phyloP scores from a whole-genome alignment of 2,797 vertebrate genomes.

The Rhabdophis nuchalis region DNA sequence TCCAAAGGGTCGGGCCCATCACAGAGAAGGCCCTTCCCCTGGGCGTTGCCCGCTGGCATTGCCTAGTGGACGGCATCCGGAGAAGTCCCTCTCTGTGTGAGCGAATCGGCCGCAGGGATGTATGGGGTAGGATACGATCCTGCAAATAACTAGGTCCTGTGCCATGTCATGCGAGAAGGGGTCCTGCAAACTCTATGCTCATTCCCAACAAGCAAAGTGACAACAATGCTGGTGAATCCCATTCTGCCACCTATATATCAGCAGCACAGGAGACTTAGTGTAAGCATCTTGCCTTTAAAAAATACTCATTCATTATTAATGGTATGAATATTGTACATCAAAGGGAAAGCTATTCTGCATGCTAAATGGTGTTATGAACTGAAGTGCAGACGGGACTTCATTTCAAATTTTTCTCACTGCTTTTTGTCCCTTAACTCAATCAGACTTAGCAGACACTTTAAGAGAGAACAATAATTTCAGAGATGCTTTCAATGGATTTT shows the following conservation, averaged over 20 bases:
- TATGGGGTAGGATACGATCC: no score
- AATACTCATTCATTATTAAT: conserved; percentile 69
- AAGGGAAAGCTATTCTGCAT: conserved; percentile 68
- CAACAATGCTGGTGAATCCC: conserved; percentile 68
- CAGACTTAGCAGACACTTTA: conserved; percentile 73
- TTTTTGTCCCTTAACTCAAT: conserved; percentile 73
- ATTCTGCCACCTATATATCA: conserved; percentile 71
- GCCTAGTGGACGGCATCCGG: no score
- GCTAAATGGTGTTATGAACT: conserved; percentile 61
- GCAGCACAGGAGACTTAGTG: conserved; percentile 65
- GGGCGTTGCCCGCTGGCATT: no score
- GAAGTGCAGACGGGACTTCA: conserved; percentile 55
- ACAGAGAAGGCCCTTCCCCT: no score
- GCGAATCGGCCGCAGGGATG: no score
- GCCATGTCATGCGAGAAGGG: no score
- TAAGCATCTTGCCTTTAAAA: conserved; percentile 67
- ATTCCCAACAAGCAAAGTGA: conserved; percentile 63
- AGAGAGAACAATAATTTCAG: conserved; percentile 73
- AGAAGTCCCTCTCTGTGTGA: no score
- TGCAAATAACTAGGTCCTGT: no score
- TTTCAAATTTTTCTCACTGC: conserved; percentile 68
- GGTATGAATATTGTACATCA: conserved; percentile 69
- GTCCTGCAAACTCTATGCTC: conserved; percentile 39
- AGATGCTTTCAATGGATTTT: conserved; percentile 71
- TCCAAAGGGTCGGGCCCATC: no score